Evolutionary conservation across 2,797 vertebrate genomes (phyloP).

Genomic region (Smutsia temminckii): DNA sequence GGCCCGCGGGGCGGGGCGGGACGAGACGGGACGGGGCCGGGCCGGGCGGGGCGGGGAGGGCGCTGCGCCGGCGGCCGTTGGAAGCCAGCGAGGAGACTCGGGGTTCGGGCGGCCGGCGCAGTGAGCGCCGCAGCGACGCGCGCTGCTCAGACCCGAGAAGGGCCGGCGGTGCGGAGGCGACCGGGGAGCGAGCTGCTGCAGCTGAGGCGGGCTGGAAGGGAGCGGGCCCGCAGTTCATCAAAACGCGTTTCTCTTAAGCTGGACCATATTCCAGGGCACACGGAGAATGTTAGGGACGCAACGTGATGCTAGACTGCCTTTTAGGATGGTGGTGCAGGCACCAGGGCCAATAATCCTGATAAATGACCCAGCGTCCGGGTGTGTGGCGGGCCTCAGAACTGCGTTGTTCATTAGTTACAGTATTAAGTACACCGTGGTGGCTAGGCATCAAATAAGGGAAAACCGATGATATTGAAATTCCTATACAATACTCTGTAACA

Average conservation of each 20-base stretch:
- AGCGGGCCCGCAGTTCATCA: neutral
- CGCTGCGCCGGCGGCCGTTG: no score
- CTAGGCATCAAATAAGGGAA: neutral
- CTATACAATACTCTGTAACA: neutral
- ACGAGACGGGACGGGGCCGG: no score
- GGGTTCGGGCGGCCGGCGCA: no score
- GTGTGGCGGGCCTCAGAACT: neutral
- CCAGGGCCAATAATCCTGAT: neutral
- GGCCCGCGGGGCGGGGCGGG: no score
- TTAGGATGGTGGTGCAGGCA: neutral
- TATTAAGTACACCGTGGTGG: conserved; percentile 28
- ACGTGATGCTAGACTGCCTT: neutral
- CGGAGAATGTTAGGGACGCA: neutral
- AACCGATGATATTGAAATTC: conserved; percentile 4
- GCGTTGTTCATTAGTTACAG: conserved; percentile 5
- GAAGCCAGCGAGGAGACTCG: no score
- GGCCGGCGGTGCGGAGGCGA: no score
- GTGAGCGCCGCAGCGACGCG: no score
- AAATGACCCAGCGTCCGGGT: neutral
- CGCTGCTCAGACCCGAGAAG: no score
- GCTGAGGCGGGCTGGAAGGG: neutral
- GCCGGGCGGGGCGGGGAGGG: no score
- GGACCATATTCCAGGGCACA: neutral
- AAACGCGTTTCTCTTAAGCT: neutral
- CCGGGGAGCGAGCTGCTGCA: no score